These are phyloP conservation scores for Argyresthia albistria DNA, from an alignment of 2,888 invertebrate species.

Conservation along the genomic window DNA sequence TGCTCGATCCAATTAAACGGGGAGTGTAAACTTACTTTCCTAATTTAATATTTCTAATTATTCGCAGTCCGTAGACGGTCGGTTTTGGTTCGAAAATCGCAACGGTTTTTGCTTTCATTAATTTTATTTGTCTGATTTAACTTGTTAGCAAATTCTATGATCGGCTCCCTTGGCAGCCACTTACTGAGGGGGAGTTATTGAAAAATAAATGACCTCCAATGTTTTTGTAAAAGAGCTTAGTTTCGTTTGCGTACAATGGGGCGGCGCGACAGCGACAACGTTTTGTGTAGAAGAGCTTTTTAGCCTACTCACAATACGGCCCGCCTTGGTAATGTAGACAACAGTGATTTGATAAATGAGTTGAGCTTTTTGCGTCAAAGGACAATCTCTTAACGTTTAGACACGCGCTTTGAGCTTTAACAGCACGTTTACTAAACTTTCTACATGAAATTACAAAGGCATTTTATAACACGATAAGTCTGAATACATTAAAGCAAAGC, in stretches of 20 bases:
- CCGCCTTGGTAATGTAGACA: conserved; percentile 51
- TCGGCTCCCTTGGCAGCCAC: conserved; percentile 17
- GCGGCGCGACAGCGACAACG: conserved; percentile 18
- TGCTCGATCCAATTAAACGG: conserved; percentile 12
- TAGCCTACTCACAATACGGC: conserved; percentile 51
- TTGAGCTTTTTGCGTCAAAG: conserved; percentile 48
- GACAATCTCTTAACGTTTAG: conserved; percentile 36
- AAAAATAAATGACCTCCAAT: not conserved
- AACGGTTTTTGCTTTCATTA: conserved; percentile 44
- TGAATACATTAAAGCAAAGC: conserved; percentile 2
- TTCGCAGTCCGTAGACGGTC: conserved; percentile 26
- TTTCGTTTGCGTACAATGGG: not conserved
- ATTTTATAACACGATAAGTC: conserved; percentile 26
- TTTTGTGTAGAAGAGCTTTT: conserved; percentile 49
- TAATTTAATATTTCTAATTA: conserved; percentile 15
- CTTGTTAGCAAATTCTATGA: conserved; percentile 44
- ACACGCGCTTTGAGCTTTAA: conserved; percentile 15
- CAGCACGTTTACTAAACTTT: too few species aligned
- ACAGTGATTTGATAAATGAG: conserved; percentile 62
- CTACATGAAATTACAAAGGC: conserved; percentile 16
- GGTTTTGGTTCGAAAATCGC: conserved; percentile 37
- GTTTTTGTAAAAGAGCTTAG: not conserved
- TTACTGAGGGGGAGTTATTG: not conserved
- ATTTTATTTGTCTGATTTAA: conserved; percentile 54
- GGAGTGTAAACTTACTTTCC: conserved; percentile 10